Evolutionary conservation across 2,113 vertebrate species (phyloP), one percentile per base, ranked within the genome.

Genomic region (Petroica traversi): DNA sequence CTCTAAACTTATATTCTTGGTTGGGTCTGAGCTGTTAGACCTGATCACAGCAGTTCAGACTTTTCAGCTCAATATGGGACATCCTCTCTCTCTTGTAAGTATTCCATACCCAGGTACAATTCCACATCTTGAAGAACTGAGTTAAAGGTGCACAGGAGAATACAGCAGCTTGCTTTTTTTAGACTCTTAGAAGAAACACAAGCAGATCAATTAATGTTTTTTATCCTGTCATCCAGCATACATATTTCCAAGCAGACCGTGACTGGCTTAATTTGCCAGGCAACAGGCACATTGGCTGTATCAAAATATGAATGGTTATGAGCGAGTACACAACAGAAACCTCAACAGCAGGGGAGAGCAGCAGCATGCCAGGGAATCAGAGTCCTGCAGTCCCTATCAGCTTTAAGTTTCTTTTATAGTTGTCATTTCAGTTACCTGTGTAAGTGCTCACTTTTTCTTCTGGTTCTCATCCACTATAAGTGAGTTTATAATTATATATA

Each of bases 331-430:
- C 31, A 51, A 54, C 33, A 54, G 23, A 31, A 87, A 77, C 46
- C 38, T 74, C 55, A 80, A 23, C 43, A 81, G n/a, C 45, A 52
- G 86, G 20, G 38, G 25, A 84, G 14, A 26, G 38, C 38, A 86
- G 46, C 49, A 86, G 26, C 41, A 34, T 11, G 11, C 28, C 59
- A 62, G 4, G 59, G 62, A 88, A 69, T 54, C 40, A 61, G 29
- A 58, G 19, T 29, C 46, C 58, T 49, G 49, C 2, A 2, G 20
- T 71, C 58, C 14, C 46, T 52, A 26, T 12, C 0, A 0, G 23
- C 41, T 89, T 75, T 18, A 28, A 6, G 23, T 61, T 83, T 55
- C 16, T 64, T 72, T 61, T 40, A 48, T 3, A 83, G 40, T 1
- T 89, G 66, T 68, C 22, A 79, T 24, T 72, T 76, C 58, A 68